Conservation (phyloP, 2,888 invertebrate species). For the Furcula furcula region DNA sequence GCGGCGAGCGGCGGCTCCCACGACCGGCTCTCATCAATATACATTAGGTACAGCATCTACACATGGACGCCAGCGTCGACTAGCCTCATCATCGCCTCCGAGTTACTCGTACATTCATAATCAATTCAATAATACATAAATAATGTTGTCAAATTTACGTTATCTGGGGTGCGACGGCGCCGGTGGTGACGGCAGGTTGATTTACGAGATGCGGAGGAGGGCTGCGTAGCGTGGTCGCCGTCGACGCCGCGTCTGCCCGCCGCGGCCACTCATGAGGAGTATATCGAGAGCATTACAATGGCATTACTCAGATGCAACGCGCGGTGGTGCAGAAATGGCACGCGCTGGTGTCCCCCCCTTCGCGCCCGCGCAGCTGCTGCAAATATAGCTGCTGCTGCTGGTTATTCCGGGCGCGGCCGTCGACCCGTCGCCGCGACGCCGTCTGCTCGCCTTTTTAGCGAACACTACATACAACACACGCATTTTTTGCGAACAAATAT, state of each 20-base stretch:
- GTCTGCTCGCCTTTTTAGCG: slow-evolving; percentile 80
- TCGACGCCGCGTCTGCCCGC: slow-evolving; percentile 68
- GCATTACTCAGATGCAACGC: slow-evolving; percentile 81
- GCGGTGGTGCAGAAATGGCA: slow-evolving; percentile 80
- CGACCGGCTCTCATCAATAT: slow-evolving; percentile 64
- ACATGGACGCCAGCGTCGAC: slow-evolving; percentile 21
- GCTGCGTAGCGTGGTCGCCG: slow-evolving; percentile 47
- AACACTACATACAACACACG: slow-evolving; percentile 68
- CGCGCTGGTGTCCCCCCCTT: slow-evolving; percentile 66
- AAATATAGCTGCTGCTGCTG: slow-evolving; percentile 78
- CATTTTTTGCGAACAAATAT: slow-evolving; percentile 74
- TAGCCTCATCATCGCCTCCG: slow-evolving; percentile 28
- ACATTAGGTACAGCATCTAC: slow-evolving; percentile 46
- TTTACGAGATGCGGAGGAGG: slow-evolving; percentile 26
- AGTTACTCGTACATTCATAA: slow-evolving; percentile 23
- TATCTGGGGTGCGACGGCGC: slow-evolving; percentile 28
- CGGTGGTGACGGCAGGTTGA: slow-evolving; percentile 27
- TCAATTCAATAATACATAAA: slow-evolving; percentile 36
- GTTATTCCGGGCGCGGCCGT: slow-evolving; percentile 80
- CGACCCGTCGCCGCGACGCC: slow-evolving; percentile 81
- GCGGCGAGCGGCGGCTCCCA: slow-evolving; percentile 53
- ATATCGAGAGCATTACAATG: slow-evolving; percentile 80
- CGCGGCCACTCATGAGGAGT: slow-evolving; percentile 60
- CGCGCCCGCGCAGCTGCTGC: slow-evolving; percentile 66
- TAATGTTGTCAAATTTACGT: slow-evolving; percentile 30